Evolutionary conservation across 2,113 vertebrate genomes (phyloP), one percentile per base, ranked within the genome.

Genomic region (Lycaon pictus): DNA sequence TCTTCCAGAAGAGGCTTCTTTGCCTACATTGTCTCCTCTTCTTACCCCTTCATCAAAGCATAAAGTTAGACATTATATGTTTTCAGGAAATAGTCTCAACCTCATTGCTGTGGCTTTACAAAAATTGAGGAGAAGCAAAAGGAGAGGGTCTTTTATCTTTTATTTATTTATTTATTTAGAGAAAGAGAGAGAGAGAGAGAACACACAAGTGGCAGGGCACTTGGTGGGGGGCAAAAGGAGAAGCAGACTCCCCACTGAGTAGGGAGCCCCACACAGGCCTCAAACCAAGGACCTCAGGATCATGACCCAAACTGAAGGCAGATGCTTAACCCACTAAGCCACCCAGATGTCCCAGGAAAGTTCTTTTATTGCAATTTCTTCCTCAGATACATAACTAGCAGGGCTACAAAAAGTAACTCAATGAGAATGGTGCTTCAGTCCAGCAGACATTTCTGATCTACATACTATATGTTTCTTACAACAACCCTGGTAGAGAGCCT

Each of bases 101-200:
- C 23, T 35, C 17, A 48, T 69, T 84, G 72, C 25, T 69, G 25
- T 71, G 29, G 11, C 72, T 92, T 74, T 86, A 43, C 58, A 86
- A 93, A 93, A 92, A 76, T 51, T 74, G 37, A 85, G 20, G 67
- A 35, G 23, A 74, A 88, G 23, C 35, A 23, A 87, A 82, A 92
- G 53, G 55, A 88, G 84, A 55, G 1, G 19, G 8, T 76, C 29
- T 67, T 43, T 51, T 85, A 76, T n/a, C n/a, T n/a, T 65, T 69
- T 16, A n/a, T n/a, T n/a, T 69, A 32, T 32, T 13, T 67, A 67
- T 67, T 67, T 67, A 67, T 67, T 32, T 67, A 67, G 63, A 17
- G 65, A 69, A 6, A 67, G 65, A 67, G 15, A 67, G 32, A 67
- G 32, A 69, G 32, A 69, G 32, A 7, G 32, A 17, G 32, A 69